Evolutionary conservation across 1,140 invertebrate genomes (phyloP), one percentile per base, ranked within the genome.

Genomic region (Tribolium madens): DNA sequence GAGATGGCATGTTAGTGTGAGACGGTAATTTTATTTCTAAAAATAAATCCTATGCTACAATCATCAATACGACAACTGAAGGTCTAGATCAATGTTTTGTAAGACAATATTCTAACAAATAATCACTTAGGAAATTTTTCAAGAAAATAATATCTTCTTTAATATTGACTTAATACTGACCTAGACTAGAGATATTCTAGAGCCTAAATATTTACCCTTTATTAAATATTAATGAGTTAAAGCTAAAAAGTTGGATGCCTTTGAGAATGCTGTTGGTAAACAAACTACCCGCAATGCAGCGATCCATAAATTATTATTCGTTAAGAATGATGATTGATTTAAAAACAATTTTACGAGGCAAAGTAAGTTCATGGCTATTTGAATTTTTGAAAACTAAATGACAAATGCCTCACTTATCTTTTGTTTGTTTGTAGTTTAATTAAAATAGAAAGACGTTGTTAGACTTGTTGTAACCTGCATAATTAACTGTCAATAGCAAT

Each of bases 211-310:
- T 26, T 7, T 57, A 17, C n/a, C 0, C 13, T 12, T 18, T 64
- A n/a, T 64, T 64, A 64, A 33, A 31, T 33, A 14, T 18, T 26
- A 64, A 21, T 57, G 17, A 42, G 36, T 42, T 42, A 64, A 26
- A 60, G 7, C 9, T 21, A 60, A 60, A 60, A 60, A 60, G 14
- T 26, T 60, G 50, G 17, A 21, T 33, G 31, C 36, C 12, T 64
- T 64, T 64, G 57, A 26, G 12, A 64, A 64, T 33, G 26, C 13
- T 64, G 57, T 64, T 64, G 13, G 57, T 64, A 64, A 64, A 64
- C 57, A 64, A 33, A 64, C 26, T 26, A 15, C 57, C 57, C 57
- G 57, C 57, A 64, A 33, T 64, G 57, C 57, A 64, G 57, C 57
- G 21, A 31, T 21, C 21, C 21, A 64, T 64, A 33, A 64, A 64